phyloP scores from a whole-genome alignment of 2,113 vertebrate genomes.

The Cebidichthys violaceus region DNA sequence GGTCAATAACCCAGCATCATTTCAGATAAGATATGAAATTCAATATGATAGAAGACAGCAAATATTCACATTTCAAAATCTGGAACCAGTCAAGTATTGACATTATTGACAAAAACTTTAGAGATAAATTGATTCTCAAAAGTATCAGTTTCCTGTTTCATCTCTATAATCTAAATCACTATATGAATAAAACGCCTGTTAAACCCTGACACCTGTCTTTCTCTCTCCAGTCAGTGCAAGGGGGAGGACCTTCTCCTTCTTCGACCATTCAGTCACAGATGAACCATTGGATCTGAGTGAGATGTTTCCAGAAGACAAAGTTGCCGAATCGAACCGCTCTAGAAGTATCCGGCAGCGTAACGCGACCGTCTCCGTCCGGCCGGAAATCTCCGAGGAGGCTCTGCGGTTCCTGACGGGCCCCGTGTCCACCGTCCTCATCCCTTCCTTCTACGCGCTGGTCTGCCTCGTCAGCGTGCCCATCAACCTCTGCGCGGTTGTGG shows the following conservation, averaged over 20 bases:
- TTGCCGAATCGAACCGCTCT: rapidly evolving
- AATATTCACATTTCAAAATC: neutral
- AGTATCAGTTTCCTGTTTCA: neutral
- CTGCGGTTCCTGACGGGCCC: constrained; percentile 83
- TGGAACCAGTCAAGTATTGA: neutral
- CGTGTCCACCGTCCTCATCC: constrained; percentile 88
- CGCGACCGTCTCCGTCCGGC: rapidly evolving
- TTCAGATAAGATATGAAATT: neutral
- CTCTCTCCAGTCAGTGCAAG: rapidly evolving
- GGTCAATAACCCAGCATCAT: neutral
- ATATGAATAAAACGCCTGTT: neutral
- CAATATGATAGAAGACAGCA: neutral
- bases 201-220: neutral
- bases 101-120: neutral
- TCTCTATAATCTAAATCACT: neutral
- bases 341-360: rapidly evolving
- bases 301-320: rapidly evolving
- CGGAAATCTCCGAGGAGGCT: constrained; percentile 75
- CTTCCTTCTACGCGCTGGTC: constrained; percentile 88
- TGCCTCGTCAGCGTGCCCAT: constrained; percentile 88
- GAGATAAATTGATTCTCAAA: neutral
- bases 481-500: constrained; percentile 85
- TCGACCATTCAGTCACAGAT: neutral
- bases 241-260: neutral
- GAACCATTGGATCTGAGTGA: constrained; percentile 22